These are phyloP conservation scores for Bombus superbus DNA, from an alignment of 1,140 invertebrate species.

Conservation along the genomic window DNA sequence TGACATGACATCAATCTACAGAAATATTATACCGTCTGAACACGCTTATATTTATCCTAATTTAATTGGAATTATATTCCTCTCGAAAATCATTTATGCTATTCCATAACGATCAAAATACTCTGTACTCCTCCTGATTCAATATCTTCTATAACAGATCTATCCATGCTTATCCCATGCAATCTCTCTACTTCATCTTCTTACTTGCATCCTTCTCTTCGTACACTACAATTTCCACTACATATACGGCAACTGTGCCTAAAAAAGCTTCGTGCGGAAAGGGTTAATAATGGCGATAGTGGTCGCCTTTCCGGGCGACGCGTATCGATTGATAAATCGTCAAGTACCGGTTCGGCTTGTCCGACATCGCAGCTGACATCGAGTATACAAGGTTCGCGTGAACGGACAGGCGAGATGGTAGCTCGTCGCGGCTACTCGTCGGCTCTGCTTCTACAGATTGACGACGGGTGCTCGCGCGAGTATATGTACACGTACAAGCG, in stretches of 20 bases:
- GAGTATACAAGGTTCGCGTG: constrained; percentile 53
- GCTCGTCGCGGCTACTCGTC: constrained; percentile 66
- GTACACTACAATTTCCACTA: not conserved
- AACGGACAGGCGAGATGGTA: constrained; percentile 60
- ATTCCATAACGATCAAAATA: too few relatives aligned
- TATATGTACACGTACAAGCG: constrained; percentile 7
- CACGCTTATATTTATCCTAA: too few relatives aligned
- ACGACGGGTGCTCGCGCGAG: constrained; percentile 48
- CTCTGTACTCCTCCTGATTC: too few relatives aligned
- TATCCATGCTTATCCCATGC: not conserved
- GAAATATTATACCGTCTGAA: too few relatives aligned
- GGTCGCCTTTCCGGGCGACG: constrained; percentile 19
- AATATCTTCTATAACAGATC: too few relatives aligned
- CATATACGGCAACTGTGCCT: not conserved
- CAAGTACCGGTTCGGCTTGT: constrained; percentile 46
- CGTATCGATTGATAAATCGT: constrained; percentile 55
- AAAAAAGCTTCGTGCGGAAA: not conserved
- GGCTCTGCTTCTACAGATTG: constrained; percentile 66
- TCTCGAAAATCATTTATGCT: too few relatives aligned
- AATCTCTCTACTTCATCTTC: not conserved
- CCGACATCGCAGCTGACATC: constrained; percentile 54
- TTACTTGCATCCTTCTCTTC: not conserved
- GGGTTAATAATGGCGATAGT: constrained; percentile 14
- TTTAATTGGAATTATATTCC: too few relatives aligned
- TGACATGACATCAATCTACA: too few relatives aligned